Base-by-base conservation (phyloP, 2,113 vertebrate genomes). In the Rhynchomys soricoides region DNA sequence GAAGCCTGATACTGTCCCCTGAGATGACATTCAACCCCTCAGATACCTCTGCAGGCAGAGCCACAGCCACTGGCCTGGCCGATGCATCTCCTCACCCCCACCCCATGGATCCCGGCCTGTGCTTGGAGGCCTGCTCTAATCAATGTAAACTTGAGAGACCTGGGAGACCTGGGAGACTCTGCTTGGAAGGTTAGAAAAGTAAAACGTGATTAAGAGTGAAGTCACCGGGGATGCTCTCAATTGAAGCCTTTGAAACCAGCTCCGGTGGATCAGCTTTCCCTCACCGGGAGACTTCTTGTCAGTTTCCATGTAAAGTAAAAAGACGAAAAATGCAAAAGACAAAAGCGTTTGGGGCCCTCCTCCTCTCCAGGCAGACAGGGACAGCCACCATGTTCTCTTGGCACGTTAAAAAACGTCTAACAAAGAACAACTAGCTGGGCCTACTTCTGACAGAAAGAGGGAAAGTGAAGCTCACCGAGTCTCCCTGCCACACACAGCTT, bases 1-100 rank as follows among this genome's bases (percentile, higher is more conserved):
- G 99, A 99, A 99, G 99, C 98, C 98, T 98, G 99, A 99, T 99
- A 98, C 99, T 95, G 98, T 99, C 99, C 99, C 99, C 96, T 62
- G 99, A 99, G 99, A 99, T 98, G 98, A 98, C 99, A 99, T 98
- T 98, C 98, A 99, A 98, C 97, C 95, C 98, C 98, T 95, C 97
- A 93, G 98, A 98, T 98, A 98, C 97, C 48, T 98, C 96, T 89
- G 97, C 81, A 48, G 93, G 98, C 98, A 89, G 96, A 95, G 97
- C 91, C 91, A 97, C 97, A 88, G 94, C 98, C 98, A 97, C 94
- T 93, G 79, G 85, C 90, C 94, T 93, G 79, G 85, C 90, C 13
- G 94, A 93, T 88, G 96, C 98, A 98, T 98, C 98, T 13, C 66
- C 74, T 1, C 64, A 64, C 94, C 96, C 75, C 34, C 64, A 34